These are phyloP conservation scores for Nebria ingens DNA, from an alignment of 1,140 invertebrate species.

Conservation along the genomic window DNA sequence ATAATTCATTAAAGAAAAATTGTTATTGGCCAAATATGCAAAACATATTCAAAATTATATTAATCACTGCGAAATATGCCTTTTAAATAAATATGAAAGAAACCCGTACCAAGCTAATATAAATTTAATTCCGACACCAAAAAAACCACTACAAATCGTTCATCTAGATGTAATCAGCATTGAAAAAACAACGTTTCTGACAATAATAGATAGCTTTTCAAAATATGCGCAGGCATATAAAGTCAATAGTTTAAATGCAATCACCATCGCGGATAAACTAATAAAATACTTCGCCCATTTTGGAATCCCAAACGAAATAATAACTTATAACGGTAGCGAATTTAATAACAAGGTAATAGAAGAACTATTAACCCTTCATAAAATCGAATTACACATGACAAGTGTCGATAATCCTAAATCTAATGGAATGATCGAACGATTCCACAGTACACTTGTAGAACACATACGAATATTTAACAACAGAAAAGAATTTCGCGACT, in stretches of 20 bases:
- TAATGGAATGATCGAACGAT: slow-evolving; percentile 18
- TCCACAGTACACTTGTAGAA: slow-evolving; percentile 23
- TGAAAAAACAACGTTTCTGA: slow-evolving; percentile 19
- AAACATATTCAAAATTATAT: slow-evolving; percentile 19
- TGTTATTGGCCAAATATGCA: slow-evolving; percentile 33
- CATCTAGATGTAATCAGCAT: slow-evolving; percentile 25
- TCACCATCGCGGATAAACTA: slow-evolving; percentile 16
- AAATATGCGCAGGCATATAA: slow-evolving; percentile 24
- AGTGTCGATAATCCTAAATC: slow-evolving; percentile 15
- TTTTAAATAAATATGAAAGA: slow-evolving; percentile 26
- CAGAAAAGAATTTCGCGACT: slow-evolving; percentile 11
- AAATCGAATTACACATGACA: slow-evolving; percentile 14
- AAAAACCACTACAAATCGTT: slow-evolving; percentile 25
- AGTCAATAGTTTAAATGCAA: slow-evolving; percentile 15
- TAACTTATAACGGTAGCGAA: slow-evolving; percentile 16
- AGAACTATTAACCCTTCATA: slow-evolving; percentile 15
- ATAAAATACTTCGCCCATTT: slow-evolving; percentile 16
- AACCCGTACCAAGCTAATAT: slow-evolving; percentile 22
- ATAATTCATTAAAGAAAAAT: slow-evolving; percentile 26
- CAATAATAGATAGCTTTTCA: slow-evolving; percentile 27
- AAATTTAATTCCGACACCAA: slow-evolving; percentile 21
- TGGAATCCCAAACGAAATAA: slow-evolving; percentile 19
- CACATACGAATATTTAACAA: slow-evolving; percentile 17
- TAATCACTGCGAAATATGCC: slow-evolving; percentile 23
- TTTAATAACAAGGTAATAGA: slow-evolving; percentile 18